Conservation (phyloP, 2,888 invertebrate species). For the Scaptodrosophila latifasciaeformis region DNA sequence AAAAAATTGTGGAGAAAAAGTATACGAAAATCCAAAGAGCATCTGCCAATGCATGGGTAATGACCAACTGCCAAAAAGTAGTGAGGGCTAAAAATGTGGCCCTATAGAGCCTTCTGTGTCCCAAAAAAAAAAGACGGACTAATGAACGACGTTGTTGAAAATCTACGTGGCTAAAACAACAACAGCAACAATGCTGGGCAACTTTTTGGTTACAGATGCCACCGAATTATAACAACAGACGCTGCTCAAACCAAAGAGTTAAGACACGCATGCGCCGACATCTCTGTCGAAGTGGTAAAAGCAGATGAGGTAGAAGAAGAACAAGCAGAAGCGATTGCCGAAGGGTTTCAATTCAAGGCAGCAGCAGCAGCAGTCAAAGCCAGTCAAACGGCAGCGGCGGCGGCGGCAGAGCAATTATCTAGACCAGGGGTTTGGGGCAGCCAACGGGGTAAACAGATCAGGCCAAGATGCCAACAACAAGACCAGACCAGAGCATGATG, state of each 20-base stretch:
- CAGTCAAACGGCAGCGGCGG: slow-evolving; percentile 46
- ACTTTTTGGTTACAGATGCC: slow-evolving; percentile 51
- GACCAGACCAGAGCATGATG: slow-evolving; percentile 14
- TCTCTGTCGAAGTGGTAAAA: slow-evolving; percentile 1
- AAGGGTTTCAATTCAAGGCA: slow-evolving; percentile 44
- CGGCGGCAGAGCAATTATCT: slow-evolving; percentile 55
- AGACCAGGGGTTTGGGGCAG: no score
- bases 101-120: no score
- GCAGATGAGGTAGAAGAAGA: slow-evolving; percentile 35
- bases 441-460: neutral
- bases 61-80: slow-evolving; percentile 65
- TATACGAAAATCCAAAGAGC: slow-evolving; percentile 50
- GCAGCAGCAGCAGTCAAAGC: slow-evolving; percentile 37
- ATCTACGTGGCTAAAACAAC: slow-evolving; percentile 53
- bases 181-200: slow-evolving; percentile 30
- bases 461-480: neutral
- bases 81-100: slow-evolving; percentile 17
- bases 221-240: slow-evolving; percentile 51
- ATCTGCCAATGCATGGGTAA: slow-evolving; percentile 71
- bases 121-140: slow-evolving; percentile 39
- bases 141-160: slow-evolving; percentile 62
- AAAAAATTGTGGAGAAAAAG: slow-evolving; percentile 13
- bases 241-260: slow-evolving; percentile 28
- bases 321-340: slow-evolving; percentile 55
- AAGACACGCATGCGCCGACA: slow-evolving; percentile 7